phyloP scores from a whole-genome alignment of 2,113 vertebrate species.

The Pituophis catenifer region DNA sequence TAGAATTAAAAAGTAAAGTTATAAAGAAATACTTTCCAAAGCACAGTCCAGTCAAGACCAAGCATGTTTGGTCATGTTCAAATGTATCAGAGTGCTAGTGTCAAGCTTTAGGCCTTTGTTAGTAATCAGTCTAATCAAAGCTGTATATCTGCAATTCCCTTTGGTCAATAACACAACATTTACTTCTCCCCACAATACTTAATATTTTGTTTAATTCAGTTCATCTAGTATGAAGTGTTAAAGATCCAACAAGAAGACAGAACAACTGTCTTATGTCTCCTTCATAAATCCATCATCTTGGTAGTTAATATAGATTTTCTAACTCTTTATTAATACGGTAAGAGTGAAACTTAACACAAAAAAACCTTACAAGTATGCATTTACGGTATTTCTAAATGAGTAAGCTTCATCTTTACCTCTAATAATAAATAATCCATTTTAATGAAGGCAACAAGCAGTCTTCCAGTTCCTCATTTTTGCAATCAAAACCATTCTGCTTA shows the following conservation, averaged over 20 bases:
- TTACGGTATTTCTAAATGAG: not conserved
- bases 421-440: conserved; percentile 69
- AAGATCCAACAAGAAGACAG: not conserved
- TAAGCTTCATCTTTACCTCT: conserved; percentile 69
- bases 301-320: not conserved
- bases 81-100: not conserved
- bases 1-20: not conserved
- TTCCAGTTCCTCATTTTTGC: conserved; percentile 65
- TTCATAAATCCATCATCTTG: not conserved
- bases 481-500: conserved; percentile 69
- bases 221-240: not conserved
- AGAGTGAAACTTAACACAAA: not conserved
- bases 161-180: not conserved
- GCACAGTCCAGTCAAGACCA: not conserved
- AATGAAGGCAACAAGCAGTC: conserved; percentile 63
- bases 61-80: not conserved
- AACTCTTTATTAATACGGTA: not conserved
- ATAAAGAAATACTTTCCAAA: not conserved
- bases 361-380: fast-evolving
- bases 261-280: not conserved
- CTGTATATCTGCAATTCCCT: not conserved
- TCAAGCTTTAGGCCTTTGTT: not conserved
- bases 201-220: not conserved
- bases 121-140: not conserved
- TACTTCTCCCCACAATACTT: not conserved